Conservation (phyloP, 2,113 vertebrate species). For the Pollachius pollachius region DNA sequence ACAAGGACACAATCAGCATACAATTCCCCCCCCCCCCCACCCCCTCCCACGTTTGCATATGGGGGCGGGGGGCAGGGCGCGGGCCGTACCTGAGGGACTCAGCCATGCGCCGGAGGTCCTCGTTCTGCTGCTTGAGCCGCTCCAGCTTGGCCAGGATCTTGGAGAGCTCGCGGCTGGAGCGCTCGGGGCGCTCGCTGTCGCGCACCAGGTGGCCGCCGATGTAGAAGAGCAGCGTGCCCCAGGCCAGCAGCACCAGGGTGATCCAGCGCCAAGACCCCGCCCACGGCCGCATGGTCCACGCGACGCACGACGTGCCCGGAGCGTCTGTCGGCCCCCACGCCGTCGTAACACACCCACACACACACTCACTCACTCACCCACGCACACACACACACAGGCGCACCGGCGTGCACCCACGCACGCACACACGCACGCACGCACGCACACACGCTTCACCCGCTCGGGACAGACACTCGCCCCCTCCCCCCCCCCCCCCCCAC, state of each 20-base stretch:
- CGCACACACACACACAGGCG: too few species aligned
- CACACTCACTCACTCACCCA: slow-evolving; percentile 27
- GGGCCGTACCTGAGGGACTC: slow-evolving; percentile 88
- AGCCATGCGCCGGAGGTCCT: slow-evolving; percentile 95
- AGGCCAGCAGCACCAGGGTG: slow-evolving; percentile 97
- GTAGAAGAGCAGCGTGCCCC: slow-evolving; percentile 97
- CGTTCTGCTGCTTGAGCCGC: slow-evolving; percentile 97
- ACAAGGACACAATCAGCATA: neutral
- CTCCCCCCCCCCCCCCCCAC: slow-evolving; percentile 30
- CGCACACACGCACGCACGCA: slow-evolving; percentile 32
- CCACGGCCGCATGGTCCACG: slow-evolving; percentile 95
- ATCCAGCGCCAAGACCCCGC: slow-evolving; percentile 99
- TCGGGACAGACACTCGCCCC: too few species aligned
- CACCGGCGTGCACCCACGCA: neutral
- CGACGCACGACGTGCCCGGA: slow-evolving; percentile 41
- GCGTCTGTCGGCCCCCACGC: slow-evolving; percentile 35
- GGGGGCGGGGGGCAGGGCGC: too few species aligned
- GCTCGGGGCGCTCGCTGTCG: slow-evolving; percentile 93
- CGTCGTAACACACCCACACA: neutral
- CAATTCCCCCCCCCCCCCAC: too few species aligned
- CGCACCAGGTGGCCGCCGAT: slow-evolving; percentile 96
- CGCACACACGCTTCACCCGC: slow-evolving; percentile 18
- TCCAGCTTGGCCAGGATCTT: slow-evolving; percentile 98
- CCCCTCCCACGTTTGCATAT: too few species aligned
- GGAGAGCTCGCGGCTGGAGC: slow-evolving; percentile 94